Conservation (phyloP, 2,888 invertebrate species). For the Pristionchus fissidentatus region DNA sequence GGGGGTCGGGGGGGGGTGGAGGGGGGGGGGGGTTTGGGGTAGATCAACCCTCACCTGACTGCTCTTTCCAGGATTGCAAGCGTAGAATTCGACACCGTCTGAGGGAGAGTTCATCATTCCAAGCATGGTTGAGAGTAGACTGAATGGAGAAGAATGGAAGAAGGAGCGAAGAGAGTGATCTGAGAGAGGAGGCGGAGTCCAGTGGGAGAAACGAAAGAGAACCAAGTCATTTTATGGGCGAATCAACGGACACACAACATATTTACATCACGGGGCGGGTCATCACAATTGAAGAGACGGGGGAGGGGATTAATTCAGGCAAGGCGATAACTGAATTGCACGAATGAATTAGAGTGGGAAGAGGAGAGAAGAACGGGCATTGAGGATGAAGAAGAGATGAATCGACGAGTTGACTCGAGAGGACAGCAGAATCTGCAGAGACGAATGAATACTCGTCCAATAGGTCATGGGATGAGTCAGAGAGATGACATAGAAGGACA, state of each 20-base stretch:
- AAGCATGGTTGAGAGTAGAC: slow-evolving; percentile 53
- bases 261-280: not conserved
- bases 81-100: slow-evolving; percentile 64
- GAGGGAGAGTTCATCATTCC: slow-evolving; percentile 65
- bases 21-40: not conserved
- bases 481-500: too few species aligned
- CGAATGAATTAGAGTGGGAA: not conserved
- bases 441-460: too few species aligned
- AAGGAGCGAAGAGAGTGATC: slow-evolving; percentile 23
- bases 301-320: not conserved
- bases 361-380: slow-evolving; percentile 23
- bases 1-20: not conserved
- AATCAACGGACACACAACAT: not conserved
- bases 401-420: slow-evolving; percentile 3
- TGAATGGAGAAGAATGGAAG: not conserved
- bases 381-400: slow-evolving; percentile 11
- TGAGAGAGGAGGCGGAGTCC: slow-evolving; percentile 16
- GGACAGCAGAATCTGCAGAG: slow-evolving; percentile 43
- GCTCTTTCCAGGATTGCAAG: slow-evolving; percentile 47
- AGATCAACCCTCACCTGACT: not conserved
- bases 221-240: not conserved
- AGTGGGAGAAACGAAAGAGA: not conserved
- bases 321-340: not conserved
- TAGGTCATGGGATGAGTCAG: too few species aligned
- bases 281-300: not conserved